These are phyloP conservation scores for Sclerurus mexicanus DNA, from an alignment of 2,113 vertebrate species.

Conservation along the genomic window DNA sequence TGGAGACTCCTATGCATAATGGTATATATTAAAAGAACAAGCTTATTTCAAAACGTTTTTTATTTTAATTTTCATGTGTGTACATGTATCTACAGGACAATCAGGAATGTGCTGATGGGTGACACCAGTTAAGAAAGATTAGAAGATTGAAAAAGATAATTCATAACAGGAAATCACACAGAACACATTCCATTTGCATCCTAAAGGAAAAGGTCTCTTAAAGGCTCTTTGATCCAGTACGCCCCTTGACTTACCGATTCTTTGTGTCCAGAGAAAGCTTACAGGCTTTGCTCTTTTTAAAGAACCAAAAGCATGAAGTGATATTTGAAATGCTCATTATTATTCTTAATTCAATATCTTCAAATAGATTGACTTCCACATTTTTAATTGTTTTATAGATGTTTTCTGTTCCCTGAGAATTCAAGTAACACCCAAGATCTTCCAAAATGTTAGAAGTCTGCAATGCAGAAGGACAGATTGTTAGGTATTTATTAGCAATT, in stretches of 20 bases:
- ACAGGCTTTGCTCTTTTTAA: conserved; percentile 38
- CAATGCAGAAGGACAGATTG: not conserved
- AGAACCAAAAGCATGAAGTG: conserved; percentile 55
- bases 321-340: conserved; percentile 55
- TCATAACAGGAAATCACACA: not conserved
- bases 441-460: conserved; percentile 20
- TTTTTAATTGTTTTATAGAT: conserved; percentile 29
- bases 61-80: not conserved
- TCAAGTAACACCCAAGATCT: conserved; percentile 52
- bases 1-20: not conserved
- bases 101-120: not conserved
- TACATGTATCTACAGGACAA: not conserved
- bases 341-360: conserved; percentile 53
- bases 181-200: not conserved
- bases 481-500: not conserved
- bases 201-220: not conserved
- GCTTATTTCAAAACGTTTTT: not conserved
- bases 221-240: not conserved
- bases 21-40: not conserved
- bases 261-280: not conserved
- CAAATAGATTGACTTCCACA: conserved; percentile 59
- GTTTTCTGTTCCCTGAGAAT: conserved; percentile 16
- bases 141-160: not conserved
- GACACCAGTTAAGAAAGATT: not conserved
- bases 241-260: conserved; percentile 36